These are phyloP conservation scores for Phyllotreta cruciferae DNA, from an alignment of 2,888 invertebrate genomes.

Conservation along the genomic window DNA sequence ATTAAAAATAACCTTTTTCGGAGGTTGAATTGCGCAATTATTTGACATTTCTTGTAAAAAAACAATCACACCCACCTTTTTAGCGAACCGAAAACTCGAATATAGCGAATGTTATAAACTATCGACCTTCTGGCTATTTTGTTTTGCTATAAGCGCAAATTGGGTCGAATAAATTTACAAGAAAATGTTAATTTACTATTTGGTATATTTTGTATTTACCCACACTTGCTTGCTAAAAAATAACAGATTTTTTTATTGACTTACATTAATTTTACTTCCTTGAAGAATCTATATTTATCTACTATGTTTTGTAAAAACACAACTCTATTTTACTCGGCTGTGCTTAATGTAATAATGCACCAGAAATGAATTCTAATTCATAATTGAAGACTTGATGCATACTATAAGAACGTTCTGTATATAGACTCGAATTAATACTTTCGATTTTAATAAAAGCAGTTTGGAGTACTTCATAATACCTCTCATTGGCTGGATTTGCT, in stretches of 20 bases:
- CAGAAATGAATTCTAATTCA: too few relatives aligned
- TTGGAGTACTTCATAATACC: neutral
- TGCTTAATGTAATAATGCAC: too few relatives aligned
- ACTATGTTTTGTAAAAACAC: too few relatives aligned
- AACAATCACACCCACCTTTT: conserved; percentile 13
- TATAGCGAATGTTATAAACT: conserved; percentile 10
- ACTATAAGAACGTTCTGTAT: too few relatives aligned
- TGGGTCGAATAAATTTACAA: conserved; percentile 8
- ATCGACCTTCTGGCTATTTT: conserved; percentile 6
- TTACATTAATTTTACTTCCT: too few relatives aligned
- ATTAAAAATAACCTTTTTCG: conserved; percentile 30
- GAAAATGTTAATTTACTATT: neutral
- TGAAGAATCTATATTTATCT: too few relatives aligned
- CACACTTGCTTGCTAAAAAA: too few relatives aligned
- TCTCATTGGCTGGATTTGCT: conserved; percentile 6
- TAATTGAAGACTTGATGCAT: too few relatives aligned
- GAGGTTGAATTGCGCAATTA: conserved; percentile 31
- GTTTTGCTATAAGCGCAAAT: conserved; percentile 8
- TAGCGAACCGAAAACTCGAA: conserved; percentile 5
- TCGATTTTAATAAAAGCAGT: neutral
- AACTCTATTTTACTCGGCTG: too few relatives aligned
- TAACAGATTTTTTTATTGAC: too few relatives aligned
- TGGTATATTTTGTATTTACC: too few relatives aligned
- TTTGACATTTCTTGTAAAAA: conserved; percentile 7
- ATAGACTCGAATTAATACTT: too few relatives aligned